Percentiles rank a stretch among this genome's conserved stretches.
phyloP scores from a whole-genome alignment of 2,888 invertebrate species.

The Imbricaverruca yamaguchii region DNA sequence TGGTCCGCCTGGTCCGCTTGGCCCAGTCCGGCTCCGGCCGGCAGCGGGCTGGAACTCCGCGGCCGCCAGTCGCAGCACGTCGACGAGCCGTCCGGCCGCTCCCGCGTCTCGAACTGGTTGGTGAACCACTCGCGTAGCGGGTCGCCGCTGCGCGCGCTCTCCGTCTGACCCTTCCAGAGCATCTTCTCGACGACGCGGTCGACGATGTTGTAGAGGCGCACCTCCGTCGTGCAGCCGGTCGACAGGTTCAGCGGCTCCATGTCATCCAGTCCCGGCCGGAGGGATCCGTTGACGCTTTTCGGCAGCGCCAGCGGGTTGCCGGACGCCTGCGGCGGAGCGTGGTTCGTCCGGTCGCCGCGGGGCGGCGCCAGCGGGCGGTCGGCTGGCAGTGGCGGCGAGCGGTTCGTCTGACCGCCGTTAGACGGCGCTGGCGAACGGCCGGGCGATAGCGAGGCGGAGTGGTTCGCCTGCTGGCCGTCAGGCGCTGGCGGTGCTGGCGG shows the following conservation, averaged over 20 bases:
- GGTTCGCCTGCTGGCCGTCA: no score
- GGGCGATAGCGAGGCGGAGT: no score
- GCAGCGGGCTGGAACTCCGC: neutral
- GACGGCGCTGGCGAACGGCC: no score
- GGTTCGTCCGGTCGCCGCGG: no score
- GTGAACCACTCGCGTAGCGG: neutral
- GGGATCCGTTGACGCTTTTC: neutral
- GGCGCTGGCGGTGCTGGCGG: no score
- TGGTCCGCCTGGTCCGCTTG: no score
- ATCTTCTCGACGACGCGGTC: neutral
- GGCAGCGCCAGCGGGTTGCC: no score
- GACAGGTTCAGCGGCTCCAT: neutral
- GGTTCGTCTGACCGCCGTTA: no score
- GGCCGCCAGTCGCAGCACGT: neutral
- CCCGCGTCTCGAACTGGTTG: conserved; percentile 1
- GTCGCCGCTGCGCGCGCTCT: neutral
- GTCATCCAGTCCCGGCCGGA: neutral
- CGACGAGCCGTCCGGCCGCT: neutral
- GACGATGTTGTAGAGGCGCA: neutral
- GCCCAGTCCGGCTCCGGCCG: neutral
- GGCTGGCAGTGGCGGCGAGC: no score
- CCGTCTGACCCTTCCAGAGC: neutral
- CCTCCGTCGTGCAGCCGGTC: neutral
- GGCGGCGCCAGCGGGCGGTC: no score
- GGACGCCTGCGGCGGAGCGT: no score